Percentiles rank a stretch among this genome's conserved stretches.
These are phyloP conservation scores for Zaprionus gabonicus DNA, from an alignment of 1,140 invertebrate genomes.

Conservation along the genomic window DNA sequence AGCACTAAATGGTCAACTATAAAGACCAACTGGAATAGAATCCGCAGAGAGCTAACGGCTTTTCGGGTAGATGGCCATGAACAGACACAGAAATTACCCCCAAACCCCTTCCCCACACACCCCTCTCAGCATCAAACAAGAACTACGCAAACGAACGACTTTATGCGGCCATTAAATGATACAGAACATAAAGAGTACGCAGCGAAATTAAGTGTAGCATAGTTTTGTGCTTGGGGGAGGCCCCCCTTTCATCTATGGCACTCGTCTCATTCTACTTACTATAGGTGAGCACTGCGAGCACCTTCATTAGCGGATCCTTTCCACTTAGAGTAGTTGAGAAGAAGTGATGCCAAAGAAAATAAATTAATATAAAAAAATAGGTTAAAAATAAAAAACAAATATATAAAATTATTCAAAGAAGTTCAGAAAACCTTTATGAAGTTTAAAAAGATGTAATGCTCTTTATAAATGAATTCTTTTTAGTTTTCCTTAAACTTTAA, in stretches of 20 bases:
- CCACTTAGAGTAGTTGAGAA: too few species aligned
- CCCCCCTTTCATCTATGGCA: neutral
- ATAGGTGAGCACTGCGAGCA: neutral
- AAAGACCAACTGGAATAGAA: conserved; percentile 49
- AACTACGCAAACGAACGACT: conserved; percentile 56
- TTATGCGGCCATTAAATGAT: conserved; percentile 74
- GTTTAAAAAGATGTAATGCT: too few species aligned
- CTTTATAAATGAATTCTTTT: neutral
- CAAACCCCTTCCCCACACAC: neutral
- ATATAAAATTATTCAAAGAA: too few species aligned
- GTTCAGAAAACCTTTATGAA: too few species aligned
- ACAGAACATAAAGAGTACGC: conserved; percentile 64
- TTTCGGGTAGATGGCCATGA: conserved; percentile 28
- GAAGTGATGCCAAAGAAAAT: too few species aligned
- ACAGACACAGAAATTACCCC: conserved; percentile 24
- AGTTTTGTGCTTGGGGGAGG: conserved; percentile 26
- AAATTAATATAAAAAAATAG: too few species aligned
- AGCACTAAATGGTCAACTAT: conserved; percentile 68
- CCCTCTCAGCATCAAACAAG: conserved; percentile 7
- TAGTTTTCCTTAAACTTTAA: neutral
- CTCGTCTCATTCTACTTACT: neutral
- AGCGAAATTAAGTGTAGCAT: conserved; percentile 63
- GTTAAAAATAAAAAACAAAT: too few species aligned
- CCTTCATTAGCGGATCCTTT: neutral
- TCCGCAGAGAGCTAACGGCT: conserved; percentile 22